Conservation (phyloP, 2,113 vertebrate species). For the Cynopterus brachyotis region DNA sequence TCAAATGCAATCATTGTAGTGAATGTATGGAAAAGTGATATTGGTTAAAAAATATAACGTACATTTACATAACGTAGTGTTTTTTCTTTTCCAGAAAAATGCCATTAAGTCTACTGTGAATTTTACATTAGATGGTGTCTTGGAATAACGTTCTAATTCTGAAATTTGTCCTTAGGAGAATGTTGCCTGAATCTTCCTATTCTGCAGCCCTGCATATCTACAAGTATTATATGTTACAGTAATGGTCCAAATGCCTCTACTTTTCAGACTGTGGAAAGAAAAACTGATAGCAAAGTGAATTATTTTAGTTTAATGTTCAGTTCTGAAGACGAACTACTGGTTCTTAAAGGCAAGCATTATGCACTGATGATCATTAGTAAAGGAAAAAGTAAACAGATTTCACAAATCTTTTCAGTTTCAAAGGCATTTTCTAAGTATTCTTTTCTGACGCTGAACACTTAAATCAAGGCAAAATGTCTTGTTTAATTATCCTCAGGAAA, state of each 20-base stretch:
- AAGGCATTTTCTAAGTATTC: not conserved
- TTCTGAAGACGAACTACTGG: conserved; percentile 22
- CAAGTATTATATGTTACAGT: not conserved
- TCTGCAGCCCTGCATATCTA: not conserved
- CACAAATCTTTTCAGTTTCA: not conserved
- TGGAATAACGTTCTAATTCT: not conserved
- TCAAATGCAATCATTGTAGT: not conserved
- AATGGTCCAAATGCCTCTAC: conserved; percentile 29
- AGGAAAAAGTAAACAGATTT: not conserved
- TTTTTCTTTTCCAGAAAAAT: conserved; percentile 26
- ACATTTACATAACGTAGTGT: not conserved
- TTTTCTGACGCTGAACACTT: not conserved
- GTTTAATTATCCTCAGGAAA: not conserved
- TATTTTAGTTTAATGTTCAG: conserved; percentile 31
- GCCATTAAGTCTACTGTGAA: not conserved
- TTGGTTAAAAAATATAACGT: not conserved
- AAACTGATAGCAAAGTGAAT: not conserved
- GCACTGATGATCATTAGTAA: not conserved
- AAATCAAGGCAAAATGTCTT: not conserved
- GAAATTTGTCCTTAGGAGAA: not conserved
- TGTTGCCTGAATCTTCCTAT: not conserved
- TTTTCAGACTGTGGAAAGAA: not conserved
- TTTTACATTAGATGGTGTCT: not conserved
- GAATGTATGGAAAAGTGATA: not conserved
- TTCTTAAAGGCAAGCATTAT: not conserved